Evolutionary conservation across 2,888 invertebrate species (phyloP).

Genomic region (Sturmia bella): DNA sequence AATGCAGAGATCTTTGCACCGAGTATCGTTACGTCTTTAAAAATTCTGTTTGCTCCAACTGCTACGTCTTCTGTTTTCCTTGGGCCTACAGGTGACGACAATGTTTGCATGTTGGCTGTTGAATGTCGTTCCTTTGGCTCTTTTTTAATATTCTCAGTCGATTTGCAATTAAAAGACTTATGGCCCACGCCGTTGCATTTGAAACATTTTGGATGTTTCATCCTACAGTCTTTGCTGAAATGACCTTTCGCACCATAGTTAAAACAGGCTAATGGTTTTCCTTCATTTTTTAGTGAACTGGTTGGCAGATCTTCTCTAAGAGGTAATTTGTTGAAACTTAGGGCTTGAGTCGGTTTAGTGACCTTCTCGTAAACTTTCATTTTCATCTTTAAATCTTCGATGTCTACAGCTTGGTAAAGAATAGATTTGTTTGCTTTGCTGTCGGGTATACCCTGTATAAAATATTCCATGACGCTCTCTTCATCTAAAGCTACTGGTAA

Average conservation of each 20-base stretch:
- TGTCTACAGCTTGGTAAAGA: constrained; percentile 36
- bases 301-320: background rate
- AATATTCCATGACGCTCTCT: constrained; percentile 60
- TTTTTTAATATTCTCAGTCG: background rate
- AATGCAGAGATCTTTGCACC: background rate
- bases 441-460: constrained; percentile 58
- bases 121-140: background rate
- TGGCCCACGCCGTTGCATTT: constrained; percentile 13
- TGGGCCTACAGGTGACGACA: background rate
- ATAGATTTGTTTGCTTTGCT: constrained; percentile 27
- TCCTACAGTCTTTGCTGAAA: background rate
- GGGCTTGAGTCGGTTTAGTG: constrained; percentile 1
- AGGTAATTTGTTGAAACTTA: background rate
- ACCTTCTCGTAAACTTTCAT: constrained; percentile 52
- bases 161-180: constrained; percentile 20
- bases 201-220: background rate
- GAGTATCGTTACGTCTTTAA: background rate
- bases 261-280: background rate
- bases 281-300: background rate
- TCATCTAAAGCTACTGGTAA: constrained; percentile 64
- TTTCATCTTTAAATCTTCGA: constrained; percentile 34
- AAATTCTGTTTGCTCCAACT: background rate
- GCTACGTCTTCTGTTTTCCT: background rate
- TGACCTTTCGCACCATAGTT: constrained; percentile 33
- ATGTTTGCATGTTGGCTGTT: background rate